These are phyloP conservation scores for Pristionchus japonicus DNA, from an alignment of 2,888 invertebrate species.

Conservation along the genomic window DNA sequence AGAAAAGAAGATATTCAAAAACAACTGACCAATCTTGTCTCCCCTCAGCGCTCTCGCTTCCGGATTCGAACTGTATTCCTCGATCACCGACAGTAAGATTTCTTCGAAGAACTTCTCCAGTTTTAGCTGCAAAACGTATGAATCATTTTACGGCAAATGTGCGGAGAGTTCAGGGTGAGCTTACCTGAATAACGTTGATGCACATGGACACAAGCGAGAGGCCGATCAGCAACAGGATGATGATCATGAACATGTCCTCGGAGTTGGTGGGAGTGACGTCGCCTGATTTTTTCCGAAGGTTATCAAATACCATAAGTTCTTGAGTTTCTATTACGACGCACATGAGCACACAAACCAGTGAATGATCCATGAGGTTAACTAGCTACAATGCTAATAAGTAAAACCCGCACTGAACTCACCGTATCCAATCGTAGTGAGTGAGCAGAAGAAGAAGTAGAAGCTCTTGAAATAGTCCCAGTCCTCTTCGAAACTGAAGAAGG, in stretches of 20 bases:
- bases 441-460: constrained; percentile 75
- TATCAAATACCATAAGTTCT: too few species aligned
- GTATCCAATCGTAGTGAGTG: constrained; percentile 74
- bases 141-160: background rate
- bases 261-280: constrained; percentile 74
- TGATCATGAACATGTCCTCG: constrained; percentile 74
- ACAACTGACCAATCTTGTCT: constrained; percentile 57
- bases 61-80: constrained; percentile 69
- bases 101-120: constrained; percentile 68
- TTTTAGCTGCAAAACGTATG: constrained; percentile 56
- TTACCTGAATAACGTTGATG: constrained; percentile 66
- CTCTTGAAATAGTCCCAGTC: constrained; percentile 75
- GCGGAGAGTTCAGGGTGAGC: too few species aligned
- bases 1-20: background rate
- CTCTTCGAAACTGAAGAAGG: constrained; percentile 64
- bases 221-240: constrained; percentile 73
- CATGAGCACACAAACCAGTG: too few species aligned
- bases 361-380: too few species aligned
- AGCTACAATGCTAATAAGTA: too few species aligned
- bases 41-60: constrained; percentile 59
- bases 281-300: constrained; percentile 58
- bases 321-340: too few species aligned
- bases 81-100: constrained; percentile 72
- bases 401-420: too few species aligned
- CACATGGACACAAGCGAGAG: constrained; percentile 72